Evolutionary conservation across 1,140 invertebrate genomes (phyloP).

Genomic region (Zophobas morio): DNA sequence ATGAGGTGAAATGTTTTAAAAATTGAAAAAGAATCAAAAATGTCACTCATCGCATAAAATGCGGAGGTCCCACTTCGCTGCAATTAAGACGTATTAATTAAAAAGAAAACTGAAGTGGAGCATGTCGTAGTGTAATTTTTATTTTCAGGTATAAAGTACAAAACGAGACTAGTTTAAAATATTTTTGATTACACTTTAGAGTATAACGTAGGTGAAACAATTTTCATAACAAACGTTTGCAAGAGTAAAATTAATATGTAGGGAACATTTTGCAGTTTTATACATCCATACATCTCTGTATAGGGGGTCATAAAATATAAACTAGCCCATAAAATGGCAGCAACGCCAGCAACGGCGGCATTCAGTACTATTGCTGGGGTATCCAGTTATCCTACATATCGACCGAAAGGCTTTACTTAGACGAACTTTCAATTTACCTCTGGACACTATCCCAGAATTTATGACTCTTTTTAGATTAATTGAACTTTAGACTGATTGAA

Average conservation of each 20-base stretch:
- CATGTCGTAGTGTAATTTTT: too few relatives aligned
- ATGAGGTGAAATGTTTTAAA: not conserved
- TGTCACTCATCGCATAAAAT: too few relatives aligned
- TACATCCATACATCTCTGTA: slow-evolving; percentile 53
- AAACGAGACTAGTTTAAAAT: slow-evolving; percentile 34
- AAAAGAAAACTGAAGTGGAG: too few relatives aligned
- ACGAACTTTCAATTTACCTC: slow-evolving; percentile 40
- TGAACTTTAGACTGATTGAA: not conserved
- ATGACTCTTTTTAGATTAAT: slow-evolving; percentile 47
- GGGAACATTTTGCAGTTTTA: slow-evolving; percentile 59
- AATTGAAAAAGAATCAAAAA: not conserved
- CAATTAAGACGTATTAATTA: too few relatives aligned
- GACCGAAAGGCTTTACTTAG: slow-evolving; percentile 48
- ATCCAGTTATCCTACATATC: slow-evolving; percentile 50
- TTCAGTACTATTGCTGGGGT: slow-evolving; percentile 46
- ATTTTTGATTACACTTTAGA: slow-evolving; percentile 47
- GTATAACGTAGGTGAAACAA: slow-evolving; percentile 43
- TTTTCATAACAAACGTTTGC: slow-evolving; percentile 52
- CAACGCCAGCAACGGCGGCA: slow-evolving; percentile 42
- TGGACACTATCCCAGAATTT: slow-evolving; percentile 31
- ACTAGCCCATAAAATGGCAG: slow-evolving; percentile 55
- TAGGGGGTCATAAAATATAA: slow-evolving; percentile 58
- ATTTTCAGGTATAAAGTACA: not conserved
- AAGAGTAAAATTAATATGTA: slow-evolving; percentile 59
- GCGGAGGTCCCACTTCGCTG: too few relatives aligned